Conservation (phyloP, 1,140 invertebrate species). For the Oppia nitens region DNA sequence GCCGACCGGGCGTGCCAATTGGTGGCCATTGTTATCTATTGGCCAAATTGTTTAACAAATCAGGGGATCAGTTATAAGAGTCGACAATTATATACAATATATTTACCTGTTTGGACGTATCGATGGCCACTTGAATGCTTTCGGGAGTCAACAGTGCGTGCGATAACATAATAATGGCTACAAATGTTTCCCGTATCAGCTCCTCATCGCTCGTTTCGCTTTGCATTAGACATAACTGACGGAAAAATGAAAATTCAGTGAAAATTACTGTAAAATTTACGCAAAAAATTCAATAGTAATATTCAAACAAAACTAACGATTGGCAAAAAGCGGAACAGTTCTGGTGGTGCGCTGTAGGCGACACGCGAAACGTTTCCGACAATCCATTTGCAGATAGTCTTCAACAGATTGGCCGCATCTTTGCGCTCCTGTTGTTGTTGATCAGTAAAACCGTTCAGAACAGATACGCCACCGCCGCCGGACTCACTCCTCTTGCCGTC, state of each 20-base stretch:
- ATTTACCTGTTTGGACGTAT: constrained; percentile 16
- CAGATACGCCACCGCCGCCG: background rate
- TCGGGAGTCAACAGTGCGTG: constrained; percentile 29
- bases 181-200: constrained; percentile 44
- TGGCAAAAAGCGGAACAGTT: constrained; percentile 41
- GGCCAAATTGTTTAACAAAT: constrained; percentile 8
- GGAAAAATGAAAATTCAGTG: constrained; percentile 31
- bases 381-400: constrained; percentile 41
- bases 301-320: constrained; percentile 26
- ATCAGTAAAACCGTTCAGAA: background rate
- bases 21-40: constrained; percentile 26
- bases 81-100: background rate
- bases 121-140: constrained; percentile 18
- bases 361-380: constrained; percentile 31
- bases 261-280: constrained; percentile 11
- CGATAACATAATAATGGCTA: constrained; percentile 44
- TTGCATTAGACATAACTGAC: constrained; percentile 50
- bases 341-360: constrained; percentile 32
- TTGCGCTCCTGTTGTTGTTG: background rate
- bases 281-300: background rate
- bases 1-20: constrained; percentile 62
- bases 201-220: constrained; percentile 60
- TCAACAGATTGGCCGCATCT: constrained; percentile 16
- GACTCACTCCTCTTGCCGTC: background rate
- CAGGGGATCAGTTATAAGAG: constrained; percentile 11